Base-by-base conservation (phyloP, 2,888 invertebrate genomes). In the Zelleria hepariella region DNA sequence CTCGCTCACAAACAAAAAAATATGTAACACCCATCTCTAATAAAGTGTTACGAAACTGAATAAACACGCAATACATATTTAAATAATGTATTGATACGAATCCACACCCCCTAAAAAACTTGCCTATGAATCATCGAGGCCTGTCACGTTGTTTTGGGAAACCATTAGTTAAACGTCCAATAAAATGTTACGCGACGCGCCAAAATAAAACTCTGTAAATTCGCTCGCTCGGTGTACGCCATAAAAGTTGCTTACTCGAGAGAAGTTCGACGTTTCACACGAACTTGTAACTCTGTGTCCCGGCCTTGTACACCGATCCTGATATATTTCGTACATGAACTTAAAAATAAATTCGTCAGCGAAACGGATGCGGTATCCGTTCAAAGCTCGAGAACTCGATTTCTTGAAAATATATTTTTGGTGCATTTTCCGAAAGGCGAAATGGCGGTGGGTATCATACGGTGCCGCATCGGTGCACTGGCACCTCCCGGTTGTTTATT, bases 91-190 rank as follows among this genome's bases (percentile, higher is more conserved):
- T 60, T 59, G 64, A 62, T 61, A 60, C 56, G 58, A 63, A 60
- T 66, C 65, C 64, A 62, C 67, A 65, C 62, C 62, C 62, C 61
- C 60, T 42, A 48, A 63, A 73, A 69, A 70, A 68, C 65, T 65
- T 67, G 64, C 64, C 63, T 68, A 77, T 78, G 73, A 78, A 74
- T 78, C 74, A 79, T 80, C 70, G 71, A 71, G 68, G 72, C 65
- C 68, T 77, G 77, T 74, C 75, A 73, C 69, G 72, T 73, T 78
- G 75, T 78, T 79, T 78, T 75, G 72, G 71, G 69, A 73, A 75
- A 74, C 77, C 78, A 80, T 82, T 80, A 77, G 75, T 77, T 77
- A 73, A 77, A 75, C 69, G 77, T 74, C 74, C 71, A 77, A 79
- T 80, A 78, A 79, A 78, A 77, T 71, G 71, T 72, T 70, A 75